phyloP scores from a whole-genome alignment of 2,113 vertebrate genomes.

The Cephalopholis sonnerati region DNA sequence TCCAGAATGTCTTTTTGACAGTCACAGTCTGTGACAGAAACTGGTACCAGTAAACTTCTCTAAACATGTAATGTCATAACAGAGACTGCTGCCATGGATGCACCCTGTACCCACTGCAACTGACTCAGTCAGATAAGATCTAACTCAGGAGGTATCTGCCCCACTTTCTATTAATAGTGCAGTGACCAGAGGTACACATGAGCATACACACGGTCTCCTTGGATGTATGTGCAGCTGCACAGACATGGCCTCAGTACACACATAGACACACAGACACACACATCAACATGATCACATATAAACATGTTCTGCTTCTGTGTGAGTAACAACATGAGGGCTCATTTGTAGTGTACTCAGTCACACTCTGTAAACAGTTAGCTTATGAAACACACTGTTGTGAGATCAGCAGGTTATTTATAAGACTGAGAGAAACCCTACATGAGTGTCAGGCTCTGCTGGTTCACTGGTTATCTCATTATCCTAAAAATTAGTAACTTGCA shows the following conservation, averaged over 20 bases:
- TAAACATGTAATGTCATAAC: slow-evolving; percentile 36
- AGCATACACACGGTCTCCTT: slow-evolving; percentile 26
- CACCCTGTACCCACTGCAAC: slow-evolving; percentile 24
- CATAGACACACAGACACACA: slow-evolving; percentile 25
- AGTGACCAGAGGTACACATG: slow-evolving; percentile 62
- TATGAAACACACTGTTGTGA: slow-evolving; percentile 8
- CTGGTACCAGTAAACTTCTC: slow-evolving; percentile 2
- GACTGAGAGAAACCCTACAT: neutral
- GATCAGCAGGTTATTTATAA: slow-evolving; percentile 2
- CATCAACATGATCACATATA: slow-evolving; percentile 8
- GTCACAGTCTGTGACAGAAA: slow-evolving; percentile 3
- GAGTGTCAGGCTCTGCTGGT: slow-evolving; percentile 5
- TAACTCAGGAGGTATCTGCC: slow-evolving; percentile 78
- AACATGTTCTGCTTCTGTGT: slow-evolving; percentile 15
- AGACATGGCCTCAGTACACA: slow-evolving; percentile 7
- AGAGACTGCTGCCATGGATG: slow-evolving; percentile 24
- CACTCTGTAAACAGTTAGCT: slow-evolving; percentile 2
- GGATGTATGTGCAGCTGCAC: slow-evolving; percentile 54
- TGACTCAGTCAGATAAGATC: slow-evolving; percentile 70
- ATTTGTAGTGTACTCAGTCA: neutral
- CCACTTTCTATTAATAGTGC: slow-evolving; percentile 86
- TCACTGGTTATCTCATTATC: slow-evolving; percentile 14
- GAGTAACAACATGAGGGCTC: neutral
- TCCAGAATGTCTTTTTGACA: neutral
- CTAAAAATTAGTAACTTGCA: neutral